A percentile compares a stretch with the other conserved stretches of the same genome.
Evolutionary conservation across 1,140 invertebrate genomes (phyloP).

Genomic region (Anagrus nilaparvatae): DNA sequence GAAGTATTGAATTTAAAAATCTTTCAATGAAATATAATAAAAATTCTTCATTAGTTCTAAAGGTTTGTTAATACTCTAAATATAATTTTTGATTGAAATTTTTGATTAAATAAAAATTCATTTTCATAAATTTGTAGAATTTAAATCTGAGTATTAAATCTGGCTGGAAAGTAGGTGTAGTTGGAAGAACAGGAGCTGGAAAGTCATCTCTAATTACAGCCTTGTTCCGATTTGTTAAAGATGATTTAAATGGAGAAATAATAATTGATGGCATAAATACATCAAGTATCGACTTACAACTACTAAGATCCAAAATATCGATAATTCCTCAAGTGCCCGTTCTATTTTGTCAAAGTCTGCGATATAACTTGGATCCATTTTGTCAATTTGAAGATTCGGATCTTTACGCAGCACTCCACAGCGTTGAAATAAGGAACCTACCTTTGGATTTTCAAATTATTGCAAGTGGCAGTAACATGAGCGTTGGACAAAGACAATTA

Average conservation of each 20-base stretch:
- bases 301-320: conserved; percentile 52
- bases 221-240: too few species aligned
- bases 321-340: conserved; percentile 63
- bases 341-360: conserved; percentile 52
- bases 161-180: too few species aligned
- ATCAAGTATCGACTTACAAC: conserved; percentile 45
- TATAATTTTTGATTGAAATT: too few species aligned
- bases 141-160: too few species aligned
- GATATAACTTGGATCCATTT: conserved; percentile 62
- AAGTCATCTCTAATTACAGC: too few species aligned
- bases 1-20: conserved; percentile 44
- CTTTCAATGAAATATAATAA: conserved; percentile 56
- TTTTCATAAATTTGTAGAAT: too few species aligned
- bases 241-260: too few species aligned
- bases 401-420: conserved; percentile 67
- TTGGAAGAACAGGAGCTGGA: too few species aligned
- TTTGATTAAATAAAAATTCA: too few species aligned
- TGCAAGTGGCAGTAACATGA: conserved; percentile 60
- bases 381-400: conserved; percentile 46
- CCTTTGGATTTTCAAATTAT: conserved; percentile 41
- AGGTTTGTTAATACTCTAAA: conserved; percentile 37
- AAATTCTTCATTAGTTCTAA: conserved; percentile 55
- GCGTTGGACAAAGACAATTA: conserved; percentile 62
- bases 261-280: too few species aligned
- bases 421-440: conserved; percentile 59